Evolutionary conservation across 2,113 vertebrate genomes (phyloP), one percentile per base, ranked within the genome.

Genomic region (Pelodiscus sinensis): DNA sequence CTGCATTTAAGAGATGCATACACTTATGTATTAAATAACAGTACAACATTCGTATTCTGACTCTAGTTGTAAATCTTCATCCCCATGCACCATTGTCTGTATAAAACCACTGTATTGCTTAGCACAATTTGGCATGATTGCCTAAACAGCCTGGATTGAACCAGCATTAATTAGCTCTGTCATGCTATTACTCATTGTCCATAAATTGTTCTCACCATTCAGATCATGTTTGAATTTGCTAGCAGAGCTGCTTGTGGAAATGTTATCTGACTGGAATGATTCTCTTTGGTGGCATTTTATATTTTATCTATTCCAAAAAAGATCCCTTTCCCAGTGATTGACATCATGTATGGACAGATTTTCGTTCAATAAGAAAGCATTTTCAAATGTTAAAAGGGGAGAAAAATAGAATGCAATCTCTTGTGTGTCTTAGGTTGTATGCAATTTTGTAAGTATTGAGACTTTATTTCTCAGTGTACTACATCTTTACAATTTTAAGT

Each of bases 161-260:
- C 96, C 87, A 94, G 96, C 97, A 98, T 98, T 98, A 98, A 98
- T 98, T 98, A 98, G 96, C 96, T 96, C 81, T 96, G 97, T 96
- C 95, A 94, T 85, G 79, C 96, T 97, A 97, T 98, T 98, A 97
- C 96, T 97, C 96, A 98, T 97, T 97, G 94, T 82, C 92, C 91
- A 79, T 96, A 97, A 97, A 95, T 96, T 94, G 91, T 94, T 96
- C 88, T 97, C 97, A 89, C 94, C 81, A 97, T 98, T 97, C 97
- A 97, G 94, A 90, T 97, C 96, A 97, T 96, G 95, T 65, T 86
- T 95, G 96, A 97, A 96, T 97, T 97, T 95, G 92, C 95, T 94
- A 95, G 96, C 96, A 97, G 94, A 97, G 95, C 85, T 94, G 89
- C 95, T 92, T 73, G 87, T 79, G 92, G 90, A 92, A 92, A 97